Base-by-base conservation (phyloP, 1,140 invertebrate species). In the Pseudomyrmex sp. region DNA sequence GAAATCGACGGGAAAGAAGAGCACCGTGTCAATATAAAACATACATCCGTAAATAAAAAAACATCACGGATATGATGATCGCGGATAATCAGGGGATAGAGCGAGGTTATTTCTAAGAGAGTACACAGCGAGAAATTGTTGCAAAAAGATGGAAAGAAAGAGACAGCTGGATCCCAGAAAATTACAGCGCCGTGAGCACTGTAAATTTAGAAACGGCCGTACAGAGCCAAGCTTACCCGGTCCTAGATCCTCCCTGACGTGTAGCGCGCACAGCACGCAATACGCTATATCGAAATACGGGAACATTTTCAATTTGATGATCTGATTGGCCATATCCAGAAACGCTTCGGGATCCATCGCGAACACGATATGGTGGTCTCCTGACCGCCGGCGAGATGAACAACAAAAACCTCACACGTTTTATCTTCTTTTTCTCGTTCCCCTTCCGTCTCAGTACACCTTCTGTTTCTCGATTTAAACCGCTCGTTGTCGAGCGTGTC, bases 261-360 rank as follows among this genome's bases (percentile, higher is more conserved):
- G 97, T 84, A 99, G 95, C 92, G 98, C 98, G 94, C 97, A 98
- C 58, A 99, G 95, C 88, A 98, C 96, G 94, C 97, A 97, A 95
- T 99, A 98, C 84, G 99, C 99, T 91, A 99, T 97, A 94, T 99
- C 99, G 95, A 99, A 99, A 95, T 99, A 99, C 54, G 99, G 99
- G 94, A 97, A 99, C 99, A 99, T 99, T 96, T 99, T 99, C 87
- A 99, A 96, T 95, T 99, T 99, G 88, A 99, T 98, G 94, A 99
- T 98, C 96, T 98, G 98, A 95, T 99, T 99, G 95, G 99, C 98
- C 95, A 99, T 96, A 93, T 99, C 98, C 91, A 99, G 96, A 95
- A 99, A 99, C 62, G 98, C 97, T 96, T 99, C 98, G 92, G 98
- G 98, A 97, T 99, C 98, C 98, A 99, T 98, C 59, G 83, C 88